These are phyloP conservation scores for Metridium senile DNA, from an alignment of 92 coral and sea anemone genomes.

Conservation along the genomic window DNA sequence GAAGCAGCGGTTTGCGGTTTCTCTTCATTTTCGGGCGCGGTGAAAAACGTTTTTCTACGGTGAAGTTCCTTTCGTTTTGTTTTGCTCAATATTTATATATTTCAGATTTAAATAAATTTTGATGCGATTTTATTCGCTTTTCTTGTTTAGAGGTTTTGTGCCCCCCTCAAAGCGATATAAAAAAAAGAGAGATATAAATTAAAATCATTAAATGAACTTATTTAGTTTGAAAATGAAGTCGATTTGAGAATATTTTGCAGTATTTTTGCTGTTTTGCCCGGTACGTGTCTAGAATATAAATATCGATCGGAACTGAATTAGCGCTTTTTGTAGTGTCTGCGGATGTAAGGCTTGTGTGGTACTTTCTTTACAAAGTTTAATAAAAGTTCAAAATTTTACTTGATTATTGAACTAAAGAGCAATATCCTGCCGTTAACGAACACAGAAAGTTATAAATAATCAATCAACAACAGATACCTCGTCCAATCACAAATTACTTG, in stretches of 20 bases:
- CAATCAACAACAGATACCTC: neutral
- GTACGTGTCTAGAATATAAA: neutral
- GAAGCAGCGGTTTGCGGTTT: no score
- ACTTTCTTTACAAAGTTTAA: neutral
- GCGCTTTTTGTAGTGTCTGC: neutral
- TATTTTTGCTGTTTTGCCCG: neutral
- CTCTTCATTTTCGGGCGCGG: no score
- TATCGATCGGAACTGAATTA: neutral
- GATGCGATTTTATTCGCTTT: no score
- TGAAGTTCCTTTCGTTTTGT: no score
- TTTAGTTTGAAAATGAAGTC: neutral
- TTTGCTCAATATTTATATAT: no score
- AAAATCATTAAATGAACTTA: no score
- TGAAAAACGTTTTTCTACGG: no score
- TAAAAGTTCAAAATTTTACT: neutral
- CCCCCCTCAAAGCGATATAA: no score
- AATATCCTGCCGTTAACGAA: neutral
- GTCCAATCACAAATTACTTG: no score
- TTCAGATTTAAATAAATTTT: no score
- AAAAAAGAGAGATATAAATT: no score
- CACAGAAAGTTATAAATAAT: neutral
- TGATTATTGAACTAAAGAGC: neutral
- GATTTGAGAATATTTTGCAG: neutral
- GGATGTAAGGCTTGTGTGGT: neutral
- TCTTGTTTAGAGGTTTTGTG: no score